Base-by-base conservation (phyloP, 2,113 vertebrate species). In the Bos taurus region DNA sequence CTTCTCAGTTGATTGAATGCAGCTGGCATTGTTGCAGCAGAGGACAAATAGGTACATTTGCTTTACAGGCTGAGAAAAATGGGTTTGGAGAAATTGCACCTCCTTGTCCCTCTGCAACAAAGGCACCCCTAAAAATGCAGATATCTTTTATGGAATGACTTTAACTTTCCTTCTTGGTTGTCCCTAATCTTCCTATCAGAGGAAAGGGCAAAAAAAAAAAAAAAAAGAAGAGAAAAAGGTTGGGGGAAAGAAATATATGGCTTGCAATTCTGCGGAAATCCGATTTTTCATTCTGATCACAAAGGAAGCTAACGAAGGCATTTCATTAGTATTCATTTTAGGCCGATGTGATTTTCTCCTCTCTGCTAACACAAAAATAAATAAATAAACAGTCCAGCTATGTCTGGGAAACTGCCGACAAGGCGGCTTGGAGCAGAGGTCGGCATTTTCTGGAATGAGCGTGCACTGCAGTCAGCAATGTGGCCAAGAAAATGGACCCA, bases 1-100 rank as follows among this genome's bases (percentile, higher is more conserved):
- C 99, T 99, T 99, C 99, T 99, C 99, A 99, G 99, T 99, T 99
- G 99, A 99, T 99, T 99, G 99, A 99, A 99, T 99, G 99, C 99
- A 99, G 99, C 99, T 99, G 99, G 99, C 99, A 99, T 99, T 99
- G 99, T 99, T 99, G 99, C 99, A 99, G 98, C 99, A 98, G 98
- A 99, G 99, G 99, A 99, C 99, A 99, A 99, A 99, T 99, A 99
- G 99, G 99, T 99, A 98, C 98, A 99, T 99, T 99, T 99, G 98
- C 99, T 99, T 99, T 98, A 98, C 98, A 98, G 99, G 98, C 98
- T 98, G 98, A 97, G 98, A 99, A 98, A 99, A 99, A 98, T 99
- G 98, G 98, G 99, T 95, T 98, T 99, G 98, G 98, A 99, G 98
- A 99, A 99, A 99, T 98, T 98, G 98, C 98, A 98, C 98, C 93